Base-by-base conservation (phyloP, 2,113 vertebrate genomes). In the Ranitomeya imitator region DNA sequence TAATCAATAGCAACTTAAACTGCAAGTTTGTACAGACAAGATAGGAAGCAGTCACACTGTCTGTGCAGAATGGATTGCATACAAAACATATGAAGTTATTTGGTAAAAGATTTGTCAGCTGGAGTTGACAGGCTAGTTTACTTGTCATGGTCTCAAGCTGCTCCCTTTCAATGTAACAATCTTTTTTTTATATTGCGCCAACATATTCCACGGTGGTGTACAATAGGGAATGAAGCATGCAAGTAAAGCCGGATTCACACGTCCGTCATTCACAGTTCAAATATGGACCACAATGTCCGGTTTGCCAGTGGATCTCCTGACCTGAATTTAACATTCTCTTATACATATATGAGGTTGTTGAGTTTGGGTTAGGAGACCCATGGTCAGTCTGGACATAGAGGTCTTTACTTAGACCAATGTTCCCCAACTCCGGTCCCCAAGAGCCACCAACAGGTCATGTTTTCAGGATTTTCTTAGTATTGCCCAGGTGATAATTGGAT, bases 21-120 rank as follows among this genome's bases (percentile, higher is more conserved):
- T 23, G 85, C 76, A 86, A 55, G 60, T 87, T 71, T 87, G 52
- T 54, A 73, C 78, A 81, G 77, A 87, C 77, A 80, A 67, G 77
- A 55, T 54, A 81, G 45, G 23, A 51, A 79, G 26, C 23, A 6
- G 55, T 71, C 60, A 81, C 14, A 45, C 52, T 31, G 52, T 71
- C 61, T 87, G 37, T 37, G 15, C 14, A 52, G 63, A 26, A 73
- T 71, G 73, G 16, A 76, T 21, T 76, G 78, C 78, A 77, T 63
- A 63, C 73, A 63, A 63, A 63, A 65, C 45, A 84, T 69, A 84
- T 67, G 15, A 45, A 84, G 63, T 55, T 71, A 84, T 81, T 26
- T 59, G 18, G 13, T 59, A 31, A 31, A 45, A 37, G 26, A 60
- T 76, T 76, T 61, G 26, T 81, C 55, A 60, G 23, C 13, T 18